A percentile compares a stretch with the other conserved stretches of the same genome.
Conservation (phyloP, 2,797 vertebrate species). For the Enteromius trimaculatus region DNA sequence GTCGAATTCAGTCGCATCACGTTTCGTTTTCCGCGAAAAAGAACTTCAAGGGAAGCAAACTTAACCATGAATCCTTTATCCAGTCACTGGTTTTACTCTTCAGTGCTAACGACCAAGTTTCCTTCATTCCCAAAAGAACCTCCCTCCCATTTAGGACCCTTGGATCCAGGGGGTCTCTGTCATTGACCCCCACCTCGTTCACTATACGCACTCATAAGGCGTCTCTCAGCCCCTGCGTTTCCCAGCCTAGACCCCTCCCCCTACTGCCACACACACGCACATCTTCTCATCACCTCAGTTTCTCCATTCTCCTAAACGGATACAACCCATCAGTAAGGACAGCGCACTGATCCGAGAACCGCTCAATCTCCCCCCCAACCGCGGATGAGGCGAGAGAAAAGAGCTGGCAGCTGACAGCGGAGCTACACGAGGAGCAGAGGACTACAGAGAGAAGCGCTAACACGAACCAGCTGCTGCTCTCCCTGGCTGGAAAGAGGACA, state of each 20-base stretch:
- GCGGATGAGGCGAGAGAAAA: constrained; percentile 30
- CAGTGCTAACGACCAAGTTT: constrained; percentile 1
- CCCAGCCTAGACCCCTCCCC: constrained; percentile 34
- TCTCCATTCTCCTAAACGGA: constrained; percentile 40
- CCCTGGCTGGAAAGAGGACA: constrained; percentile 66
- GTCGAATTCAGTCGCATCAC: neutral
- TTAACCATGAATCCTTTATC: neutral
- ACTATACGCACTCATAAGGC: constrained; percentile 2
- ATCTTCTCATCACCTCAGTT: constrained; percentile 30
- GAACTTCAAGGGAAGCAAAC: neutral
- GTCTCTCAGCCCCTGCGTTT: constrained; percentile 17
- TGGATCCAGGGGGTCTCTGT: constrained; percentile 73
- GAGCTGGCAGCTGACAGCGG: constrained; percentile 45
- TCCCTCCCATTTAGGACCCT: constrained; percentile 56
- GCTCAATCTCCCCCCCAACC: neutral
- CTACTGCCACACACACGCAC: constrained; percentile 36
- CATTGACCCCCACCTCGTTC: constrained; percentile 30
- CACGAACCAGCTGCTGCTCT: constrained; percentile 77
- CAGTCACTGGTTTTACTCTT: constrained; percentile 16
- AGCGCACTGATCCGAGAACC: constrained; percentile 25
- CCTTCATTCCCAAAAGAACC: constrained; percentile 21
- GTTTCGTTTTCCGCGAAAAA: neutral
- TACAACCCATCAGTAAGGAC: constrained; percentile 41
- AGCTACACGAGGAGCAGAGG: constrained; percentile 42
- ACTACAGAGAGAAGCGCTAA: constrained; percentile 67